Conservation (phyloP, 2,888 invertebrate genomes). For the Diplolepis rosae region DNA sequence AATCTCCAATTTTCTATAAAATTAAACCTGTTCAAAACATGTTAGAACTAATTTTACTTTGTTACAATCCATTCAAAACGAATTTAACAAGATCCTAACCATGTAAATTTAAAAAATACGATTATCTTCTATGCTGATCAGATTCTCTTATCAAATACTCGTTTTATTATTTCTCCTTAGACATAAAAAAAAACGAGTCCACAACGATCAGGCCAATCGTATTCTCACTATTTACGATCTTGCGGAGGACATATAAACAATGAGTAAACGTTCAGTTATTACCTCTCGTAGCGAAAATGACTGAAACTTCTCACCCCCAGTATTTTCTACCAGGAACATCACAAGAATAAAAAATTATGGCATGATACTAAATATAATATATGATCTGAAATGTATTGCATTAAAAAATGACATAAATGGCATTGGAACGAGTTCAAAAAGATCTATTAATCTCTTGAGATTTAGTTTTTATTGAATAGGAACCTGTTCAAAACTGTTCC, state of each 20-base stretch:
- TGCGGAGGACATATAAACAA: slow-evolving; percentile 56
- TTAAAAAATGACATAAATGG: too few relatives aligned
- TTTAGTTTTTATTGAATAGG: too few relatives aligned
- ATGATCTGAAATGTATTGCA: too few relatives aligned
- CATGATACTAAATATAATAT: too few relatives aligned
- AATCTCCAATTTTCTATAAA: too few relatives aligned
- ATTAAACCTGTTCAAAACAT: background rate
- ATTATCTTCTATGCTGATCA: background rate
- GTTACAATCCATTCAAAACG: background rate
- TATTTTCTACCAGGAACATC: background rate
- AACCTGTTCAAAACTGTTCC: too few relatives aligned
- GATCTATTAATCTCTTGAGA: too few relatives aligned
- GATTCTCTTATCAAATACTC: background rate
- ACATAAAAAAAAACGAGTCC: background rate
- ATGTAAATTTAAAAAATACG: background rate
- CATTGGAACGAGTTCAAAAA: too few relatives aligned
- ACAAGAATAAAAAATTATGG: too few relatives aligned
- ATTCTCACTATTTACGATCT: slow-evolving; percentile 49
- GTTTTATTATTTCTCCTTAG: background rate
- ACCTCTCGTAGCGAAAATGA: slow-evolving; percentile 48
- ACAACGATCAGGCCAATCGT: slow-evolving; percentile 3
- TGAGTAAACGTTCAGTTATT: slow-evolving; percentile 60
- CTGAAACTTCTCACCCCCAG: background rate
- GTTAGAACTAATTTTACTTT: background rate
- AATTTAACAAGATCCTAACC: background rate